Evolutionary conservation across 2,888 invertebrate species (phyloP).

Genomic region (Orchesellides sinensis): DNA sequence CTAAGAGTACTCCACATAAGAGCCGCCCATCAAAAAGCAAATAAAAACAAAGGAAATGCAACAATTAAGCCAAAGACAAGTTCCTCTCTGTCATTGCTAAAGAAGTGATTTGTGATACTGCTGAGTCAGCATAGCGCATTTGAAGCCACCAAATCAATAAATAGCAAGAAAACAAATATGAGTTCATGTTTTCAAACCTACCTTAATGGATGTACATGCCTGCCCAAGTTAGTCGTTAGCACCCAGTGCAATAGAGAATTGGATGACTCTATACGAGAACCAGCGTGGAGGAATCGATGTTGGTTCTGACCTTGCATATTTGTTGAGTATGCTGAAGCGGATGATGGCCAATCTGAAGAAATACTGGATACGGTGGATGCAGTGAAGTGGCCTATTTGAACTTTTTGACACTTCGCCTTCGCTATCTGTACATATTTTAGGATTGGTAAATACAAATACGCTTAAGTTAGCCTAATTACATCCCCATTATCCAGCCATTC

Average conservation of each 20-base stretch:
- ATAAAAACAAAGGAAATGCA: slow-evolving; percentile 4
- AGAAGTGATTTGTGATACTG: too few species aligned
- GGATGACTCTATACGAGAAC: slow-evolving; percentile 68
- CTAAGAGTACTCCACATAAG: too few species aligned
- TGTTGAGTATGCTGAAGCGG: slow-evolving; percentile 72
- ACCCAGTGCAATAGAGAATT: slow-evolving; percentile 71
- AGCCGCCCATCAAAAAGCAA: too few species aligned
- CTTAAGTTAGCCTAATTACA: background rate
- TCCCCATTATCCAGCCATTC: background rate
- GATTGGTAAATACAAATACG: too few species aligned
- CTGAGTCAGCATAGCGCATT: too few species aligned
- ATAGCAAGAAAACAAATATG: background rate
- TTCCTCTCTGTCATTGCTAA: too few species aligned
- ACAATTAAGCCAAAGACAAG: too few species aligned
- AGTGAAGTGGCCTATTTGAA: slow-evolving; percentile 74
- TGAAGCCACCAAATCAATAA: too few species aligned
- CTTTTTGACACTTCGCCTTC: slow-evolving; percentile 74
- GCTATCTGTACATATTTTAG: slow-evolving; percentile 75
- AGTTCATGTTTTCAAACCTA: slow-evolving; percentile 9
- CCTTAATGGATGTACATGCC: slow-evolving; percentile 69
- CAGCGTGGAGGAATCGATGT: slow-evolving; percentile 64
- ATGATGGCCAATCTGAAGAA: slow-evolving; percentile 74
- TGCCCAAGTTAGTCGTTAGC: slow-evolving; percentile 67
- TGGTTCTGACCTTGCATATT: slow-evolving; percentile 70
- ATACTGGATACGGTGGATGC: slow-evolving; percentile 72